Evolutionary conservation across 1,140 invertebrate species (phyloP), one percentile per base, ranked within the genome.

Genomic region (Telenomus remus): DNA sequence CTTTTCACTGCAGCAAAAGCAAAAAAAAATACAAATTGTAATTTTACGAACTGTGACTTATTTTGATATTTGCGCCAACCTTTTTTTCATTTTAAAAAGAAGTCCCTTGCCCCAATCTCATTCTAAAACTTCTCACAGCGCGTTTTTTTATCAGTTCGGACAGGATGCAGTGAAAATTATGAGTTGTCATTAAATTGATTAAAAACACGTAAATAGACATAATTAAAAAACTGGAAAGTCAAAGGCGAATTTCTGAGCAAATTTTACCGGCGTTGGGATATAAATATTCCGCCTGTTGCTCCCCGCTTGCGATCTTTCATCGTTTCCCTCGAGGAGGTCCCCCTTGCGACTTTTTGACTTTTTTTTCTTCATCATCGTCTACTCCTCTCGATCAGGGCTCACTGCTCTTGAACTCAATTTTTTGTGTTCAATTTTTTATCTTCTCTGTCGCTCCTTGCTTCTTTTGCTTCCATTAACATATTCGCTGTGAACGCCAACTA

Each of bases 331-430:
- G 53, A 63, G 57, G 57, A 68, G 63, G 55, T 68, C 53, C 47
- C 66, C 48, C 54, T 76, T 63, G 37, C 57, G 12, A 60, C 57
- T 71, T 70, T 60, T 57, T 48, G 10, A 43, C 50, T 61, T 68
- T 76, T 56, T n/a, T 76, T 76, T 71, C 68, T 76, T 60, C 61
- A 46, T 70, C 63, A n/a, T n/a, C 46, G 37, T 71, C 16, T 54
- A 56, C 68, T 68, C 68, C 66, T 76, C 56, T 76, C 66, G 60
- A 76, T 71, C 73, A 55, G 15, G 47, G 50, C 42, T 66, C 73
- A 61, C 27, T 39, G 54, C 63, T 71, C 68, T 77, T 66, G 57
- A 77, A 59, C 56, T 77, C 69, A 16, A 51, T 72, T 75, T 76
- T 77, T 77, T 77, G 60, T 39, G n/a, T 6, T 13, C 42, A 43